phyloP scores from a whole-genome alignment of 2,113 vertebrate species.

The Athene noctua region DNA sequence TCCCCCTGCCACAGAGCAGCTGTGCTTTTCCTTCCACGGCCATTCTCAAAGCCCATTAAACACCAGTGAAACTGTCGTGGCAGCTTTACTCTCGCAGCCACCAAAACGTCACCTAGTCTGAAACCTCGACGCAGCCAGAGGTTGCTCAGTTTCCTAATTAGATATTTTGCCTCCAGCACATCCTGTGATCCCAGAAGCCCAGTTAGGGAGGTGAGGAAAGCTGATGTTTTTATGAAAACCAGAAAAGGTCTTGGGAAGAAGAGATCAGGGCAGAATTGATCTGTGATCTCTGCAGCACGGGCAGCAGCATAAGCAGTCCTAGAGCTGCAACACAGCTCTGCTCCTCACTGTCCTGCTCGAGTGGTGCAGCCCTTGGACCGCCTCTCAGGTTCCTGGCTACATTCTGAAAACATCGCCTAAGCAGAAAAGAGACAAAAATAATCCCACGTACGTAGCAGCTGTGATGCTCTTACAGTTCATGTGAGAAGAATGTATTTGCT shows the following conservation, averaged over 20 bases:
- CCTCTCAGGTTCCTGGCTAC: not conserved
- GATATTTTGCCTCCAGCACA: not conserved
- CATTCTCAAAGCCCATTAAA: not conserved
- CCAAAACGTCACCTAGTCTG: not conserved
- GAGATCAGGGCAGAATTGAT: not conserved
- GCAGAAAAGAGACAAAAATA: not conserved
- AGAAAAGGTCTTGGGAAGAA: not conserved
- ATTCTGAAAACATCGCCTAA: not conserved
- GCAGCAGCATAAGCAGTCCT: not conserved
- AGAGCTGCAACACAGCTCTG: not conserved
- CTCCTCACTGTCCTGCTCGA: not conserved
- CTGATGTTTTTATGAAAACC: not conserved
- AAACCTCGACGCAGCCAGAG: not conserved
- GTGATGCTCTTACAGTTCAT: not conserved
- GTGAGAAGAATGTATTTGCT: not conserved
- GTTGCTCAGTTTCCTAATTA: not conserved
- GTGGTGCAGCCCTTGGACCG: not conserved
- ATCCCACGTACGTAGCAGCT: not conserved
- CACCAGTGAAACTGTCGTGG: not conserved
- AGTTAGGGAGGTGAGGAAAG: not conserved
- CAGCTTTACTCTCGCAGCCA: not conserved
- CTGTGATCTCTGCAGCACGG: not conserved
- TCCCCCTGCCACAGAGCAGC: not conserved
- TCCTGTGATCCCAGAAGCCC: not conserved
- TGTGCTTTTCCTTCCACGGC: not conserved